Percentiles rank a stretch among this genome's conserved stretches.
Evolutionary conservation across 2,113 vertebrate genomes (phyloP).

Genomic region (Forbesichthys agassizii): DNA sequence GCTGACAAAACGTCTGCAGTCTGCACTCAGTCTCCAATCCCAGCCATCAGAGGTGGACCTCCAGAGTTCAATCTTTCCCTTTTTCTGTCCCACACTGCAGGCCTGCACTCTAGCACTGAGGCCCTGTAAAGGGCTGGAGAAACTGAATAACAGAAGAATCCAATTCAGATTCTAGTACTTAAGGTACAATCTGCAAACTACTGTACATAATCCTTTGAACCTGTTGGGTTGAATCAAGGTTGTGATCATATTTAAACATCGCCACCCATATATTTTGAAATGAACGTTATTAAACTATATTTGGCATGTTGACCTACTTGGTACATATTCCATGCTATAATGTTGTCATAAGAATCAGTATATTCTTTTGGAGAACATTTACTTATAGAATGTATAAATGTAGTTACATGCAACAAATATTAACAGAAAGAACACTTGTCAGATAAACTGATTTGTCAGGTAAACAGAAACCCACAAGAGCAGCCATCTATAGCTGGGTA

Average conservation of each 20-base stretch:
- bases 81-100: slow-evolving; percentile 45
- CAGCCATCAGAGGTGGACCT: slow-evolving; percentile 56
- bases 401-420: slow-evolving; percentile 25
- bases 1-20: slow-evolving; percentile 26
- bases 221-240: background rate
- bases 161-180: slow-evolving; percentile 39
- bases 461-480: slow-evolving; percentile 40
- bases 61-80: slow-evolving; percentile 67
- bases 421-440: slow-evolving; percentile 47
- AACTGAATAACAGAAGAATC: slow-evolving; percentile 39
- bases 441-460: slow-evolving; percentile 54
- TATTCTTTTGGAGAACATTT: slow-evolving; percentile 21
- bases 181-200: background rate
- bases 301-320: too few relatives aligned
- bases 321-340: too few relatives aligned
- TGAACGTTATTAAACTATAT: slow-evolving; percentile 17
- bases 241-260: background rate
- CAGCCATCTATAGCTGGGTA: slow-evolving; percentile 28
- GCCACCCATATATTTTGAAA: background rate
- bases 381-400: slow-evolving; percentile 4
- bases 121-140: slow-evolving; percentile 47
- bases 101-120: slow-evolving; percentile 29
- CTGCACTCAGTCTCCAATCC: slow-evolving; percentile 40
- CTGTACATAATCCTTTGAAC: background rate
- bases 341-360: too few relatives aligned